Evolutionary conservation across 1,140 invertebrate genomes (phyloP).

Genomic region (Sesamia nonagrioides): DNA sequence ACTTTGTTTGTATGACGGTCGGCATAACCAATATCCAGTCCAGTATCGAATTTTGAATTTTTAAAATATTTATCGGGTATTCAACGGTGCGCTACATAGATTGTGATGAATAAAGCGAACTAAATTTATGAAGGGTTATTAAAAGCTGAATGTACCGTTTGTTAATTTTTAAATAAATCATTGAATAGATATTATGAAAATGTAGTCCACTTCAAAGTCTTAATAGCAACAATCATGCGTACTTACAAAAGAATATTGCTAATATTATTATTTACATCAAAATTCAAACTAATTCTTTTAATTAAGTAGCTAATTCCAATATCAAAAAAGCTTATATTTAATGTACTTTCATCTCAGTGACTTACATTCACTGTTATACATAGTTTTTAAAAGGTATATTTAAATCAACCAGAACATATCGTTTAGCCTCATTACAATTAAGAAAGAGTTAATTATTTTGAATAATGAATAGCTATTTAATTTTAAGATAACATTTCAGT

Average conservation of each 20-base stretch:
- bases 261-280: background rate
- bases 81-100: background rate
- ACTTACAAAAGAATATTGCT: no score
- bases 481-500: background rate
- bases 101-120: background rate
- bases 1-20: slow-evolving; percentile 22
- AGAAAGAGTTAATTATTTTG: background rate
- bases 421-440: background rate
- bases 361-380: no score
- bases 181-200: no score
- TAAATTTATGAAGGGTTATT: background rate
- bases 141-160: no score
- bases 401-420: background rate
- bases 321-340: background rate
- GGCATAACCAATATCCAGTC: slow-evolving; percentile 26
- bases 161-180: no score
- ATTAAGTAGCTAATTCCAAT: background rate
- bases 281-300: background rate
- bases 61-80: slow-evolving; percentile 20
- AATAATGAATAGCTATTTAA: background rate
- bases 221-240: no score
- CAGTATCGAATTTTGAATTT: slow-evolving; percentile 31
- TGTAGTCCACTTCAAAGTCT: no score
- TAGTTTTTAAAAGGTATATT: no score
- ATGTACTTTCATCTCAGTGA: no score